Conservation (phyloP, 1,140 invertebrate species). For the Drosophila leontia region DNA sequence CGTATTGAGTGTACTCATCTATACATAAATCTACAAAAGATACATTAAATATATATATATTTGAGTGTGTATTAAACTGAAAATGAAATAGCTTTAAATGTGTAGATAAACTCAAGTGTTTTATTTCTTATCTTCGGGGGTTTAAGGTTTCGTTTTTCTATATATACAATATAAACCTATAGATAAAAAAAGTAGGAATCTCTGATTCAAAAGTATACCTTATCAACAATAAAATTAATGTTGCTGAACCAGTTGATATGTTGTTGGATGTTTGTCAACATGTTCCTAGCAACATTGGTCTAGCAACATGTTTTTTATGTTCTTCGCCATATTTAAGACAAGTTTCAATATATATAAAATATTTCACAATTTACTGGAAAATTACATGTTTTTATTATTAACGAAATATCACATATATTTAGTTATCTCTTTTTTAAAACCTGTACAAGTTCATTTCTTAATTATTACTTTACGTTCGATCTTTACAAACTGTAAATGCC, state of each 20-base stretch:
- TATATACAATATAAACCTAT: not conserved
- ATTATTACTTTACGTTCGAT: not conserved
- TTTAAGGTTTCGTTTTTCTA: not conserved
- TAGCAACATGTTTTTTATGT: not conserved
- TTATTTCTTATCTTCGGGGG: not conserved
- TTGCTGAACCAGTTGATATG: not conserved
- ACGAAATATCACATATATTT: not conserved
- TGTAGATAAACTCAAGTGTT: slow-evolving; percentile 48
- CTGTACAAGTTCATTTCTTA: not conserved
- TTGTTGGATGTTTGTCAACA: not conserved
- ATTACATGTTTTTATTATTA: not conserved
- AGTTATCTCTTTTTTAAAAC: not conserved
- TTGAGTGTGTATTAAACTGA: slow-evolving; percentile 64
- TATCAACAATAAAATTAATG: no score
- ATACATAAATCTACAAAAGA: slow-evolving; percentile 55
- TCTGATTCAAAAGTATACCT: no score
- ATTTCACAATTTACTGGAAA: not conserved
- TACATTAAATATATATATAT: slow-evolving; percentile 59
- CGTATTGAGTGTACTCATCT: slow-evolving; percentile 61
- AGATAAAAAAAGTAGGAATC: no score
- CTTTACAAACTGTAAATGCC: not conserved
- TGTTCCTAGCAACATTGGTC: not conserved
- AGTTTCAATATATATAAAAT: not conserved
- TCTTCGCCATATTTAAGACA: not conserved
- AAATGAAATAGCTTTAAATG: slow-evolving; percentile 79